Conservation (phyloP, 2,888 invertebrate species). For the Amblyteles armatorius region DNA sequence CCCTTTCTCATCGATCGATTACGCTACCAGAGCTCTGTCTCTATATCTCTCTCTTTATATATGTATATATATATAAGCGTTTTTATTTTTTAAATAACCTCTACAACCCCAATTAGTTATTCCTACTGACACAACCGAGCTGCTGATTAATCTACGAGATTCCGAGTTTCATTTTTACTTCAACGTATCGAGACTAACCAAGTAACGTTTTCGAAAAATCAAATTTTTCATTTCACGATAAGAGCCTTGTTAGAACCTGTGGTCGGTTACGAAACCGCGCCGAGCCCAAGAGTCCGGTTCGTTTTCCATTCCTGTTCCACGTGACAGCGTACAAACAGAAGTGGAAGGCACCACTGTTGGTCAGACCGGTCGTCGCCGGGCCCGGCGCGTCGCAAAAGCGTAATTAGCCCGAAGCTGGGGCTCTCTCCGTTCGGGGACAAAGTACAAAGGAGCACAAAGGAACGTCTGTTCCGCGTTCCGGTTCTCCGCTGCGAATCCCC, state of each 20-base stretch:
- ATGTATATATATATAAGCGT: too few relatives aligned
- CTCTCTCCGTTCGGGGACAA: constrained; percentile 22
- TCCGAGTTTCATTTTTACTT: too few relatives aligned
- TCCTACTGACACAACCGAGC: too few relatives aligned
- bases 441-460: constrained; percentile 45
- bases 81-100: too few relatives aligned
- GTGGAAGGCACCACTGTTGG: constrained; percentile 39
- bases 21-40: too few relatives aligned
- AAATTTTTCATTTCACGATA: background rate
- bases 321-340: constrained; percentile 28
- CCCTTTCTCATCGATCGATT: too few relatives aligned
- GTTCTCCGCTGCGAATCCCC: background rate
- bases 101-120: too few relatives aligned
- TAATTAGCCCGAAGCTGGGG: constrained; percentile 45
- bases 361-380: constrained; percentile 49
- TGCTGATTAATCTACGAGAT: too few relatives aligned
- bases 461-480: constrained; percentile 30
- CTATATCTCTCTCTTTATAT: too few relatives aligned
- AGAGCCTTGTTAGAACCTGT: background rate
- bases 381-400: constrained; percentile 47
- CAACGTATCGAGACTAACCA: background rate
- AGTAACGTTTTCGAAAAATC: background rate
- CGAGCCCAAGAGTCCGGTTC: constrained; percentile 17
- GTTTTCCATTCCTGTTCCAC: constrained; percentile 34
- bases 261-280: constrained; percentile 19